Evolutionary conservation across 2,113 vertebrate genomes (phyloP), one percentile per base, ranked within the genome.

Genomic region (Lophochroa leadbeateri): DNA sequence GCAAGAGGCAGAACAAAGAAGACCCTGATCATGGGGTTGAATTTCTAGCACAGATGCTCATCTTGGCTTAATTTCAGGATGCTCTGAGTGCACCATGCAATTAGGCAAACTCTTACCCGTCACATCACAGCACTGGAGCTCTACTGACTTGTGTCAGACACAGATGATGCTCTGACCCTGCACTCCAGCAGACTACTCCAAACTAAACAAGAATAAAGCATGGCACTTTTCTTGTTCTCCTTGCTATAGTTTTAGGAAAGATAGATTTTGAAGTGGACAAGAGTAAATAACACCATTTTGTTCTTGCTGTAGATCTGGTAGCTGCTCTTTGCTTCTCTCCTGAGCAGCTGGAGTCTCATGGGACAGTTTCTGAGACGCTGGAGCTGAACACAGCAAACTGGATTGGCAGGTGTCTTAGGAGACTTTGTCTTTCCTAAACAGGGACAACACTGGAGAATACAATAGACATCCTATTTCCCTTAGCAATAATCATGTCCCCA

Each of bases 31-130:
- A 75, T 52, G 80, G 82, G 55, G 55, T 70, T 88, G 85, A 86
- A 88, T 92, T 96, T 93, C 79, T 93, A 90, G 41, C 49, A 70
- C 84, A 88, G 87, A 88, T 80, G 87, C 71, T 96, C 92, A 19
- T 75, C 67, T 88, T 94, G 82, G 82, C 71, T 80, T 92, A 14
- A 53, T 90, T 94, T 94, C 92, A 90, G 85, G 53, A 94, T 76
- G 64, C 43, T 83, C 52, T 55, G 60, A 92, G 76, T 50, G 50
- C 58, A 65, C 71, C 72, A 57, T 86, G 71, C 47, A 60, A 80
- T 93, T 83, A 92, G 52, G 47, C 60, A 92, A 88, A 86, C 69
- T 80, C 63, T 55, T 71, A 60, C 24, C 29, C 50, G 1, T 78
- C 60, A 49, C 14, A 19, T 49, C 64, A 33, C 76, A 81, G 64